Evolutionary conservation across 2,797 vertebrate species (phyloP), one percentile per base, ranked within the genome.

Genomic region (Xiphophorus birchmanni): DNA sequence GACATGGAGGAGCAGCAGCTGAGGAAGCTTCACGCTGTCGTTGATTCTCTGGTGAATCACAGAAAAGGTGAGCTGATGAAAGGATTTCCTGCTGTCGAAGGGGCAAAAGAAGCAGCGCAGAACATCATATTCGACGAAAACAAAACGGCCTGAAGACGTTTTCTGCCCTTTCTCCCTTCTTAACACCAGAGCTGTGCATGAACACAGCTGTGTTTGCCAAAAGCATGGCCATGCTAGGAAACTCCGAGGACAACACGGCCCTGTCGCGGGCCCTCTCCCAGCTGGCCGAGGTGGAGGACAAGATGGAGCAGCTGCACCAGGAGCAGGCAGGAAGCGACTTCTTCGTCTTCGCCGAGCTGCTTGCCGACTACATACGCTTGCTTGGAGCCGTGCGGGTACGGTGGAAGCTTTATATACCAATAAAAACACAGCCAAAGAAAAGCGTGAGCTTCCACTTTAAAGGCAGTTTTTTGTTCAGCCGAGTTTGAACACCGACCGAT

Each of bases 271-370:
- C 98, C 0, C 95, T 99, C 67, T 99, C 97, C 87, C 98, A 99
- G 92, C 95, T 99, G 93, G 98, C 98, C 0, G 98, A 99, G 91
- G 97, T 99, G 87, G 97, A 99, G 89, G 98, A 99, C 91, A 99
- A 98, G 94, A 97, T 99, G n/a, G 98, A 99, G 87, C 97, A 98
- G 90, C 96, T 99, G 80, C 97, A 99, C 82, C 98, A 98, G 76
- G 97, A 99, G 85, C 98, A 99, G 87, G 98, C 98, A 82, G 96
- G 94, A 93, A 97, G 89, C 3, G 98, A 99, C 93, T 99, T 99
- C 95, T 99, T 97, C 94, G 96, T 99, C 78, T 95, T 99, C 23
- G 96, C 97, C 0, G 97, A 99, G 92, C 95, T 99, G 83, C 93
- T 99, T 60, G 96, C 96, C 0, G 98, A 99, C 93, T 99, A 99